Evolutionary conservation across 1,140 invertebrate genomes (phyloP).

Genomic region (Rhagoletis pomonella): DNA sequence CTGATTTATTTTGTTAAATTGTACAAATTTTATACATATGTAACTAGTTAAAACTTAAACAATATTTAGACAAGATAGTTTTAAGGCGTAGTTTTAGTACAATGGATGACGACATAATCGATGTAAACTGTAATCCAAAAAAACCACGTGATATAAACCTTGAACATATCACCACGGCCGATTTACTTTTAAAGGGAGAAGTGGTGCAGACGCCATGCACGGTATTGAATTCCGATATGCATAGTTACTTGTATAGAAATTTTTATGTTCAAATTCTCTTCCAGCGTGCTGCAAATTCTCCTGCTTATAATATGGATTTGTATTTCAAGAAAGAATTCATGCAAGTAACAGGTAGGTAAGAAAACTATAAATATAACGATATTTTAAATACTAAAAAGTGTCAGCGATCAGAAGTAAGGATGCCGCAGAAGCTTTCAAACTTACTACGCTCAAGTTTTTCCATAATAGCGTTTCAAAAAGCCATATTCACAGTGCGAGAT

Average conservation of each 20-base stretch:
- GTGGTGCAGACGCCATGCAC: background rate
- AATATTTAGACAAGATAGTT: background rate
- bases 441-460: too few relatives aligned
- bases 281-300: background rate
- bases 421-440: too few relatives aligned
- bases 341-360: constrained; percentile 16
- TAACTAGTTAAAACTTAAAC: background rate
- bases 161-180: background rate
- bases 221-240: background rate
- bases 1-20: background rate
- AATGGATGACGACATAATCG: constrained; percentile 28
- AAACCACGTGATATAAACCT: background rate
- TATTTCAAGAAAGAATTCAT: constrained; percentile 56
- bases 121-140: background rate
- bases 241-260: background rate
- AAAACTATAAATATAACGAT: background rate
- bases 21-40: background rate
- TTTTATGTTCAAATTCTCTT: background rate
- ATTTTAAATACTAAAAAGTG: too few relatives aligned
- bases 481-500: too few relatives aligned
- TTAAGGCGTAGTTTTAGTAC: too few relatives aligned
- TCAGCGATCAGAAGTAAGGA: too few relatives aligned
- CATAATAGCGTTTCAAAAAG: too few relatives aligned
- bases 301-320: background rate
- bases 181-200: background rate